Conservation (phyloP, 2,888 invertebrate genomes). For the Leistus spinibarbis region DNA sequence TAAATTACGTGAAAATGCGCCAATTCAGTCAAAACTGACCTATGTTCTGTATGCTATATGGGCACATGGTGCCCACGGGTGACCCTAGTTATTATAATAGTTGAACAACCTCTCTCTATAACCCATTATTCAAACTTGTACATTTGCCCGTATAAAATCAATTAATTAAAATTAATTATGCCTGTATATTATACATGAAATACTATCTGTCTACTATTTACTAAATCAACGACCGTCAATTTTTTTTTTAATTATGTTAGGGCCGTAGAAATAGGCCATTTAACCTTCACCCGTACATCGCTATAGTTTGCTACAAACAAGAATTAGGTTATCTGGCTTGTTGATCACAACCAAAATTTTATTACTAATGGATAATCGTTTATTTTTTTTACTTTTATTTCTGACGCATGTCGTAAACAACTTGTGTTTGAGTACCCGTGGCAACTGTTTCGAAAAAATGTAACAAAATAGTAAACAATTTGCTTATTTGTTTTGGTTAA, state of each 20-base stretch:
- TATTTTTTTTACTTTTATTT: no score
- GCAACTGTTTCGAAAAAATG: neutral
- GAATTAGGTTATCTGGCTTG: neutral
- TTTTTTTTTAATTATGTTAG: neutral
- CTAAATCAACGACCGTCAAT: neutral
- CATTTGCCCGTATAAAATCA: neutral
- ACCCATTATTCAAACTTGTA: no score
- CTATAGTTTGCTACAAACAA: neutral
- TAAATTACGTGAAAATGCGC: no score
- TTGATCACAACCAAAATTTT: neutral
- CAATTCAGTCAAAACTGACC: no score
- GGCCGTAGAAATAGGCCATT: neutral
- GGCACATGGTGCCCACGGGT: no score
- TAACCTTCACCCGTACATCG: neutral
- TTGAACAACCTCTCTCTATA: no score
- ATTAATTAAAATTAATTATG: neutral
- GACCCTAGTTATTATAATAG: no score
- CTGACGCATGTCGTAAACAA: neutral
- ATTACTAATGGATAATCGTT: no score
- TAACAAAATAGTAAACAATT: no score
- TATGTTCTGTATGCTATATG: no score
- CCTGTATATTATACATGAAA: neutral
- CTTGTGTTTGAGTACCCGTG: neutral
- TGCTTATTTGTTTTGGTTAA: neutral
- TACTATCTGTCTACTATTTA: neutral